Conservation (phyloP, 2,888 invertebrate species). For the Timandra comae region DNA sequence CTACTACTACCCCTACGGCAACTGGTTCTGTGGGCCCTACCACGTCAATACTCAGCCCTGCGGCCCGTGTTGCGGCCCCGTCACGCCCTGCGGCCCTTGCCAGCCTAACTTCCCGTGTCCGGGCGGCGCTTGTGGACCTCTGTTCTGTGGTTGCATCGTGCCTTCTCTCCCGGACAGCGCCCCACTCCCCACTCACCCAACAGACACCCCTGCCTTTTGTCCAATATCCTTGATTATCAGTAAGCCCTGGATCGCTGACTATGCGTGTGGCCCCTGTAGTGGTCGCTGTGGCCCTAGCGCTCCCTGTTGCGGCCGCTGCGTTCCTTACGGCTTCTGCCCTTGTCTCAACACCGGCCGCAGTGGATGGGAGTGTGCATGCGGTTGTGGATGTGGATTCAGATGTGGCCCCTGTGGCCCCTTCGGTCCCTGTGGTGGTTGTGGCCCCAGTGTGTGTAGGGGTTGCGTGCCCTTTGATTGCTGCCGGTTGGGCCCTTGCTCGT, state of each 20-base stretch:
- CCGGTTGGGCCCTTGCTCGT: too few relatives aligned
- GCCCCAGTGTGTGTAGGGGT: slow-evolving; percentile 24
- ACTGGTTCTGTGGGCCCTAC: slow-evolving; percentile 62
- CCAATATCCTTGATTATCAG: too few relatives aligned
- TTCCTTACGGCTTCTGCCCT: slow-evolving; percentile 7
- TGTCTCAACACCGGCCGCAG: slow-evolving; percentile 15
- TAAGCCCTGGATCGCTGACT: slow-evolving; percentile 58
- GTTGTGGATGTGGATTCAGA: slow-evolving; percentile 14
- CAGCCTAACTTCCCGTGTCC: too few relatives aligned
- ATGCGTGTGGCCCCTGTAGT: slow-evolving; percentile 33
- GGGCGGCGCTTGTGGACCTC: slow-evolving; percentile 23
- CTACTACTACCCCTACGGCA: slow-evolving; percentile 61
- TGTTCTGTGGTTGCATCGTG: slow-evolving; percentile 10
- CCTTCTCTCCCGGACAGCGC: slow-evolving; percentile 45
- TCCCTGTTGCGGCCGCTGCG: slow-evolving; percentile 14
- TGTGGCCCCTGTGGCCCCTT: slow-evolving; percentile 14
- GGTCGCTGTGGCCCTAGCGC: slow-evolving; percentile 18
- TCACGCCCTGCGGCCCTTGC: too few relatives aligned
- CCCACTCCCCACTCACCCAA: slow-evolving; percentile 51
- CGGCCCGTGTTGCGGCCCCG: background rate
- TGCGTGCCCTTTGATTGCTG: too few relatives aligned
- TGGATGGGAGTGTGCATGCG: slow-evolving; percentile 21
- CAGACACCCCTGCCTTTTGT: too few relatives aligned
- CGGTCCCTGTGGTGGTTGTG: slow-evolving; percentile 17
- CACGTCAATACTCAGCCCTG: slow-evolving; percentile 44